Evolutionary conservation across 2,888 invertebrate genomes (phyloP).

Genomic region (Nasonia oneida): DNA sequence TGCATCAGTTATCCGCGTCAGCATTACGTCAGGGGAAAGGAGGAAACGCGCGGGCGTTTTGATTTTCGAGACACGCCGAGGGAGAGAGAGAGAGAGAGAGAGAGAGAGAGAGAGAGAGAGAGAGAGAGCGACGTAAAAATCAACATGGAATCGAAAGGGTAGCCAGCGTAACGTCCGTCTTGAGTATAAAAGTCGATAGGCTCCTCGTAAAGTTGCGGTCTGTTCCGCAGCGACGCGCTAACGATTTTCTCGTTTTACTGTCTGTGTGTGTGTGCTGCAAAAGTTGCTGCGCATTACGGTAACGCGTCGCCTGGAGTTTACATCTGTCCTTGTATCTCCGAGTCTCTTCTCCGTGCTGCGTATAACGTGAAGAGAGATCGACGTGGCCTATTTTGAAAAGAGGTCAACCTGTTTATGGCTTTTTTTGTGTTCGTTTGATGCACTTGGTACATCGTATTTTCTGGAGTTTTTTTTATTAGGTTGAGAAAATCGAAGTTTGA

Average conservation of each 20-base stretch:
- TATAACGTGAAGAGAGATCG: background rate
- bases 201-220: constrained; percentile 34
- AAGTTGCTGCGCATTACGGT: background rate
- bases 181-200: constrained; percentile 33
- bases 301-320: background rate
- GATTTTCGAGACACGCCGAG: constrained; percentile 29
- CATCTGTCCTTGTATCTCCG: constrained; percentile 5
- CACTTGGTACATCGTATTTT: background rate
- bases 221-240: background rate
- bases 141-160: constrained; percentile 41
- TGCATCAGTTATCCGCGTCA: background rate
- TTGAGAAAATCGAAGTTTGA: no score
- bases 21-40: background rate
- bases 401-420: background rate
- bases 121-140: constrained; percentile 33
- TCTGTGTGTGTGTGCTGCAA: background rate
- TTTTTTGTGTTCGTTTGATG: background rate
- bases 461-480: no score
- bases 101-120: no score
- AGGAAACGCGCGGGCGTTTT: constrained; percentile 14
- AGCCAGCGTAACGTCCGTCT: background rate
- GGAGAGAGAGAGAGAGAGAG: no score
- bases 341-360: background rate
- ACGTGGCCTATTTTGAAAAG: background rate
- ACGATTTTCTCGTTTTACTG: constrained; percentile 27